Evolutionary conservation across 1,140 invertebrate genomes (phyloP), one percentile per base, ranked within the genome.

Genomic region (Pararge aegeria): DNA sequence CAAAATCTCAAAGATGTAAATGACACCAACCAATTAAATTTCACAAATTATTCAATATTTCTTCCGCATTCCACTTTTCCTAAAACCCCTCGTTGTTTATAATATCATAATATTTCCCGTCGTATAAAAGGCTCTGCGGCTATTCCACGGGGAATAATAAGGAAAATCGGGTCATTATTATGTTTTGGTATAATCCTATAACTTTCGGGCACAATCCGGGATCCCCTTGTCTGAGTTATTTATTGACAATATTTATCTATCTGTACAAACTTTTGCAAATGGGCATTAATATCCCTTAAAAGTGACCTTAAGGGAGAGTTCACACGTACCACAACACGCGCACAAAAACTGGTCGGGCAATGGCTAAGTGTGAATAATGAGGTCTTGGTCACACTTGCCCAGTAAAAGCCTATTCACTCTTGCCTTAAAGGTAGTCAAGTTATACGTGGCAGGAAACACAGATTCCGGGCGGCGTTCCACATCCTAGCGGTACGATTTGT

Each of bases 131-230:
- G 24, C 49, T 52, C 24, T 29, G 15, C 10, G 13, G n/a, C 16
- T 18, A 46, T 20, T 49, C 55, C 55, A 16, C 7, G 15, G 38
- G 46, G 56, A 19, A 51, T 52, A 52, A 60, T 60, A 46, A 70
- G 61, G 64, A 67, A 67, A 70, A 70, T 62, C 63, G 49, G 57
- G 58, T 69, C 64, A 64, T 72, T 69, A 69, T 69, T 66, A 55
- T 59, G 62, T 64, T 63, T 61, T 30, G 37, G 52, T 51, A 69
- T 69, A 66, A 69, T 69, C 66, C 51, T 46, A 64, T 73, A 69
- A 66, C 57, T 64, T 64, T 64, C 44, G 30, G 27, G 21, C 46
- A 54, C 50, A 54, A 55, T 27, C 55, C 51, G 16, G 51, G 15
- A 49, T 58, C 44, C 42, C 30, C 50, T 57, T 53, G 42, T 64